Evolutionary conservation across 2,888 invertebrate genomes (phyloP).

Genomic region (Drosophila meridionalis): DNA sequence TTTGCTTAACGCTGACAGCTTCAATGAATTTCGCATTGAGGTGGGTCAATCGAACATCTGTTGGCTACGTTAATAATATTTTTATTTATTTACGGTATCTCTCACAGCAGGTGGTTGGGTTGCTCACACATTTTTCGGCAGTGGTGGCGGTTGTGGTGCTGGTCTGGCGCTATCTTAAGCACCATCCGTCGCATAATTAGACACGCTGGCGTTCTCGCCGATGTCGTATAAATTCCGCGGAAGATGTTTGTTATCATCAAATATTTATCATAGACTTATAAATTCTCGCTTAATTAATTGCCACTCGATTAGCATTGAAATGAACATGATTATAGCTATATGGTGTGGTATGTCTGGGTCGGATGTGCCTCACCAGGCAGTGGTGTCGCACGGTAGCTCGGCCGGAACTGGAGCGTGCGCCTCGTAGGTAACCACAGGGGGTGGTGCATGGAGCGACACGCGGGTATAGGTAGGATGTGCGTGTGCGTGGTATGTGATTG

Average conservation of each 20-base stretch:
- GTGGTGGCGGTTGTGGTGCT: conserved; percentile 15
- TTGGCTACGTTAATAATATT: conserved; percentile 9
- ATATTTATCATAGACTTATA: conserved; percentile 41
- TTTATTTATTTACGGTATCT: conserved; percentile 33
- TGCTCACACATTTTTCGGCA: conserved; percentile 6
- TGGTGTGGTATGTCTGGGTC: background rate
- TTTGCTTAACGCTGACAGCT: conserved; percentile 38
- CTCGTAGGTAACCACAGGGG: conserved; percentile 46
- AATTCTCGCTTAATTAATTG: conserved; percentile 70
- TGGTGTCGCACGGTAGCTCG: conserved; percentile 41
- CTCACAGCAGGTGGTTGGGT: conserved; percentile 9
- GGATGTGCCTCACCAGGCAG: conserved; percentile 48
- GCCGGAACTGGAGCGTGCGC: conserved; percentile 34
- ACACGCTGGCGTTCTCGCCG: conserved; percentile 33
- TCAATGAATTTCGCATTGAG: conserved; percentile 56
- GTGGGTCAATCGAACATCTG: conserved; percentile 46
- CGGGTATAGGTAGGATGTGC: conserved; percentile 24
- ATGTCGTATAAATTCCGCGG: conserved; percentile 42
- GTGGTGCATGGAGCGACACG: conserved; percentile 42
- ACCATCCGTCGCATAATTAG: conserved; percentile 47
- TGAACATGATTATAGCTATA: conserved; percentile 39
- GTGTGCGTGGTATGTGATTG: conserved; percentile 26
- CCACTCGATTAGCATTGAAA: conserved; percentile 67
- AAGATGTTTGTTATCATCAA: conserved; percentile 57
- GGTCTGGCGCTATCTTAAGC: conserved; percentile 25